Percentiles rank a stretch among this genome's conserved stretches.
These are phyloP conservation scores for Dicaeum eximium DNA, from an alignment of 2,113 vertebrate species.

Conservation along the genomic window DNA sequence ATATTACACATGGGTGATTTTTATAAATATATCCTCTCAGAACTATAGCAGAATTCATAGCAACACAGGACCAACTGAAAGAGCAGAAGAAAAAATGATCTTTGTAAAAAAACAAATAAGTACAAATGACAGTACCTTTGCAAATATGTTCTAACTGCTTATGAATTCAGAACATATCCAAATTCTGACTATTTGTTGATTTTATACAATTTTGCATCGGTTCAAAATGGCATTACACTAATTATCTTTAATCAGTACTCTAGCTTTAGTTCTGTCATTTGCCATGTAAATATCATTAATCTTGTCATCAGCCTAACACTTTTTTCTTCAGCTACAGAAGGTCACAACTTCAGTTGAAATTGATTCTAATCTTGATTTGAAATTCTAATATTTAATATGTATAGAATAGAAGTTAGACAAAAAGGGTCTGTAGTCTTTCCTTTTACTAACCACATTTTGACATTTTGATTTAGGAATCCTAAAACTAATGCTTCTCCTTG, in stretches of 20 bases:
- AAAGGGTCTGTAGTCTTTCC: background rate
- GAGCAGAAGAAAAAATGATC: background rate
- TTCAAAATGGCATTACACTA: slow-evolving; percentile 51
- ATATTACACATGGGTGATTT: background rate
- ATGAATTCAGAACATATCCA: slow-evolving; percentile 1
- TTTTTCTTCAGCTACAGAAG: slow-evolving; percentile 28
- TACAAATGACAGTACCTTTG: background rate
- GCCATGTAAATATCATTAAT: slow-evolving; percentile 63
- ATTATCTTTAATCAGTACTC: slow-evolving; percentile 59
- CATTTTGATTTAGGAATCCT: background rate
- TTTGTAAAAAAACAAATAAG: background rate
- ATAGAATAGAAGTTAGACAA: background rate
- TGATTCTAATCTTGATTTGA: background rate
- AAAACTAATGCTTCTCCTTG: background rate
- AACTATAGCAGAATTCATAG: background rate
- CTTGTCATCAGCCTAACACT: slow-evolving; percentile 29
- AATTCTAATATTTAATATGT: background rate
- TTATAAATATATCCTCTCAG: background rate
- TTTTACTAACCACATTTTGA: background rate
- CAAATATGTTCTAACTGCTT: background rate
- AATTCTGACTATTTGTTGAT: slow-evolving; percentile 52
- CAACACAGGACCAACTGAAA: background rate
- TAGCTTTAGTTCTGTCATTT: slow-evolving; percentile 52
- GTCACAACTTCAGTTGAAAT: slow-evolving; percentile 20
- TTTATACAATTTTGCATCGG: slow-evolving; percentile 23